phyloP scores from a whole-genome alignment of 2,797 vertebrate genomes.

The Sparus aurata region DNA sequence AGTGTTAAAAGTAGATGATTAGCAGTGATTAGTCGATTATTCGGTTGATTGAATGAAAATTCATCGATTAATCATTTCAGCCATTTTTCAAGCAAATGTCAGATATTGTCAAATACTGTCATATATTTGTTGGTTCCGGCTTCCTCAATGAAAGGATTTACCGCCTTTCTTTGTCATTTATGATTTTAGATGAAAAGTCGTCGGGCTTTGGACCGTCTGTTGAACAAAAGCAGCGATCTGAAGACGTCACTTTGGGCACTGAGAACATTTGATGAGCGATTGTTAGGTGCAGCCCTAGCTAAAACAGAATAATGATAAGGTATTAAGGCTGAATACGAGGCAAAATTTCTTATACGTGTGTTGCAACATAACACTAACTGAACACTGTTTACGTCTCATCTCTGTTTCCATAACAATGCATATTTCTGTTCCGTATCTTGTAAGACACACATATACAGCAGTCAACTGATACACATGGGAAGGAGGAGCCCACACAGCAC shows the following conservation, averaged over 20 bases:
- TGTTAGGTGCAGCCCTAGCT: too few relatives aligned
- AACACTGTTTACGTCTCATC: neutral
- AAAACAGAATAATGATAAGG: neutral
- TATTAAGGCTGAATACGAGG: neutral
- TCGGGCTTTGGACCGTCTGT: too few relatives aligned
- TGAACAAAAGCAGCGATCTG: too few relatives aligned
- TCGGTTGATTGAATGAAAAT: too few relatives aligned
- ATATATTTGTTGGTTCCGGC: too few relatives aligned
- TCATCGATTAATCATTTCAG: neutral
- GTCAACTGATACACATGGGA: constrained; percentile 4
- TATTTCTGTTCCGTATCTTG: constrained; percentile 29
- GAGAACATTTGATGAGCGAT: too few relatives aligned
- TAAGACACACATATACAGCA: neutral
- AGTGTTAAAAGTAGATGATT: neutral
- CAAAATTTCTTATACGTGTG: neutral
- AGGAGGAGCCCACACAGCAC: constrained; percentile 18
- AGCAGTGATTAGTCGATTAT: neutral
- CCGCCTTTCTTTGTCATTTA: too few relatives aligned
- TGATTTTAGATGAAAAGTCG: too few relatives aligned
- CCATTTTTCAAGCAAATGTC: neutral
- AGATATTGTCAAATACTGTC: too few relatives aligned
- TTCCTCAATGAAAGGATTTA: too few relatives aligned
- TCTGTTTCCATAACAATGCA: constrained; percentile 8
- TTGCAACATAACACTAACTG: constrained; percentile 1
- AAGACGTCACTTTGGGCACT: too few relatives aligned